Conservation (phyloP, 2,888 invertebrate species). For the Aspidiotus rigidus region DNA sequence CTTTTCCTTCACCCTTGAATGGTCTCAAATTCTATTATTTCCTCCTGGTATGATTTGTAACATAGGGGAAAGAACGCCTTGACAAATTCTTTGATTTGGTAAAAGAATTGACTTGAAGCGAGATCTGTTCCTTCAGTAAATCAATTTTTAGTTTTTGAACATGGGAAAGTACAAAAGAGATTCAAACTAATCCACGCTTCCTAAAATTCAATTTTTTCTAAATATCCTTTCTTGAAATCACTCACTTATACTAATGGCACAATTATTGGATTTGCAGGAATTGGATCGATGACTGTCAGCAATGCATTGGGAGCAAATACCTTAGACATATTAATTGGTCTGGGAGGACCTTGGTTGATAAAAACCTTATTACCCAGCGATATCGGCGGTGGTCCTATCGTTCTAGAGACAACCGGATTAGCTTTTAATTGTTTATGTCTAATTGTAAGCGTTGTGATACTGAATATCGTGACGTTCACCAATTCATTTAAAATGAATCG, state of each 20-base stretch:
- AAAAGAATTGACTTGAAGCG: too few species aligned
- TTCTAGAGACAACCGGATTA: constrained; percentile 68
- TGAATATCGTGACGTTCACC: constrained; percentile 59
- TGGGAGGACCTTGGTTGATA: constrained; percentile 78
- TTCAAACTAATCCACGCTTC: too few species aligned
- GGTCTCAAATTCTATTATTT: too few species aligned
- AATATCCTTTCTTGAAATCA: constrained; percentile 8
- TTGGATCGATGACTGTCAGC: constrained; percentile 77
- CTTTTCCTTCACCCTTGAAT: too few species aligned
- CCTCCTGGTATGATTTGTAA: too few species aligned
- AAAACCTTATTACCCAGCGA: constrained; percentile 52
- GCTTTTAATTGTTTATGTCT: constrained; percentile 73
- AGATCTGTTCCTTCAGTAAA: too few species aligned
- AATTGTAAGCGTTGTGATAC: constrained; percentile 59
- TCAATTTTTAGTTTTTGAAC: too few species aligned
- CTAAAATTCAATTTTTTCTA: too few species aligned
- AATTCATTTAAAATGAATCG: constrained; percentile 63
- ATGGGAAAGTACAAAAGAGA: too few species aligned
- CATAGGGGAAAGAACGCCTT: too few species aligned
- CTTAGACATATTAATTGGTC: constrained; percentile 68
- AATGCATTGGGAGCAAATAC: constrained; percentile 80
- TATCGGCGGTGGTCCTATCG: constrained; percentile 47
- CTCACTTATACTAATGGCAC: not conserved
- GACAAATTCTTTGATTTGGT: too few species aligned
- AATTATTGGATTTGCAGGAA: constrained; percentile 49